phyloP scores from a whole-genome alignment of 2,113 vertebrate genomes.

The Tetrao urogallus region DNA sequence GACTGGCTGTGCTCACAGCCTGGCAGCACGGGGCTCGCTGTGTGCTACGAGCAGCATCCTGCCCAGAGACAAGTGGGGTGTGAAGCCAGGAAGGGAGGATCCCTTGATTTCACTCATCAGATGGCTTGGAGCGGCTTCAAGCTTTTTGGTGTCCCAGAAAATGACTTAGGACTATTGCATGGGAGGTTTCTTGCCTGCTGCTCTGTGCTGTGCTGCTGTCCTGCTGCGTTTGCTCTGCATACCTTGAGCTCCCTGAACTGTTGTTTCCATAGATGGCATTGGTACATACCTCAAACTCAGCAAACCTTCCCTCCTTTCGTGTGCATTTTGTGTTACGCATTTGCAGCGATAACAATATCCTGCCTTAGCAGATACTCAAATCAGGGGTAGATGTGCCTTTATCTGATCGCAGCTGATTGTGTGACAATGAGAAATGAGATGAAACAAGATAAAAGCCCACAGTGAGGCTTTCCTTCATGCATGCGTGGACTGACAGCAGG shows the following conservation, averaged over 20 bases:
- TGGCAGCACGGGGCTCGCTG: neutral
- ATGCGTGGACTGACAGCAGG: rapidly evolving
- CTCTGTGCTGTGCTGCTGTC: neutral
- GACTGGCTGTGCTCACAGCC: neutral
- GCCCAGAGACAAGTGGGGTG: rapidly evolving
- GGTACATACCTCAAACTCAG: rapidly evolving
- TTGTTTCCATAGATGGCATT: rapidly evolving
- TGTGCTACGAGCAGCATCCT: neutral
- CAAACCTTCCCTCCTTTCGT: neutral
- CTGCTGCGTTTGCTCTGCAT: rapidly evolving
- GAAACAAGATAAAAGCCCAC: neutral
- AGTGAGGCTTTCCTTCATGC: rapidly evolving
- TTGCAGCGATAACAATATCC: neutral
- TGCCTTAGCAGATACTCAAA: neutral
- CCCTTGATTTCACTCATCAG: neutral
- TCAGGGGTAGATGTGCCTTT: neutral
- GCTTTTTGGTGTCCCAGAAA: neutral
- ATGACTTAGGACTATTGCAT: rapidly evolving
- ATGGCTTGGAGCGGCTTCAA: neutral
- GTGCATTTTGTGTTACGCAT: rapidly evolving
- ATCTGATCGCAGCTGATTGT: neutral
- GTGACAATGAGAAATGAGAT: neutral
- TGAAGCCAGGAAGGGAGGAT: neutral
- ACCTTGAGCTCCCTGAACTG: rapidly evolving
- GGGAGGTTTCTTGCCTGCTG: neutral